A percentile compares a stretch with the other conserved stretches of the same genome.
These are phyloP conservation scores for Bufo bufo DNA, from an alignment of 2,113 vertebrate genomes.

Conservation along the genomic window DNA sequence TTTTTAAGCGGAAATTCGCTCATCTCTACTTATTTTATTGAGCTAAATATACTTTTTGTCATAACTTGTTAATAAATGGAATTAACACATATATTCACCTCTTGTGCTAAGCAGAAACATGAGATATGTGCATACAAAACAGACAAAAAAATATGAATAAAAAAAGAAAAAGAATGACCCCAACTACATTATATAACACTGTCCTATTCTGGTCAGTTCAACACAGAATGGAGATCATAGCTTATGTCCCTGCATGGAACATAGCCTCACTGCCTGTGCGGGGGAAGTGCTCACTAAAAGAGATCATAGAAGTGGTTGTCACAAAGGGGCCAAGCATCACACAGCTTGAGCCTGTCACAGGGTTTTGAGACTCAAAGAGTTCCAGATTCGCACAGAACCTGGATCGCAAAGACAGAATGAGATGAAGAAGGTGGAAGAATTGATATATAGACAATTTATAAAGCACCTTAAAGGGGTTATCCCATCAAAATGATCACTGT, in stretches of 20 bases:
- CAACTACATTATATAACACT: neutral
- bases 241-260: neutral
- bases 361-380: neutral
- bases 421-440: neutral
- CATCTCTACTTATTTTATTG: too few species aligned
- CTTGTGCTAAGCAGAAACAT: too few species aligned
- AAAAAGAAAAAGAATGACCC: neutral
- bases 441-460: neutral
- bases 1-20: too few species aligned
- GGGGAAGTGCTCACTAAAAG: neutral
- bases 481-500: too few species aligned
- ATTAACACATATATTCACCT: too few species aligned
- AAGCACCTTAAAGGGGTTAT: neutral
- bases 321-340: neutral
- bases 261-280: conserved; percentile 6
- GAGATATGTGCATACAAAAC: neutral
- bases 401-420: neutral
- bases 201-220: neutral
- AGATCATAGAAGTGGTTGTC: conserved; percentile 33
- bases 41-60: too few species aligned
- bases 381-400: conserved; percentile 5
- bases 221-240: neutral
- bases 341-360: conserved; percentile 43
- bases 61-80: too few species aligned
- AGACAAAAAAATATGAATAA: neutral